phyloP scores from a whole-genome alignment of 2,113 vertebrate species.

The Salminus brasiliensis region DNA sequence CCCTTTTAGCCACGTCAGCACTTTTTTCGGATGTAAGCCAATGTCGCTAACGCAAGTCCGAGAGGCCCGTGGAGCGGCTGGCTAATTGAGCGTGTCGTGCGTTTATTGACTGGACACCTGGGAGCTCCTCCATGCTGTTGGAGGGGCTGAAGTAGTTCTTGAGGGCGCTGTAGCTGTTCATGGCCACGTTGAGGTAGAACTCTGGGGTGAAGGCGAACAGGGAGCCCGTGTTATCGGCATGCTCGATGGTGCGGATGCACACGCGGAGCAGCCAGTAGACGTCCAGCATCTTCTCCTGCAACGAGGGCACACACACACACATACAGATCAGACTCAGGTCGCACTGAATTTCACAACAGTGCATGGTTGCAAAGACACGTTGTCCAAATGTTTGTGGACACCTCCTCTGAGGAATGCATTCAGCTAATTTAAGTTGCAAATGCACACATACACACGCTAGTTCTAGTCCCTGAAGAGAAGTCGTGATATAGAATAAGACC shows the following conservation, averaged over 20 bases:
- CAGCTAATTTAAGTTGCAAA: too few species aligned
- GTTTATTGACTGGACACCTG: slow-evolving; percentile 72
- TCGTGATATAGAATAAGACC: too few species aligned
- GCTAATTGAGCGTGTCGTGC: not conserved
- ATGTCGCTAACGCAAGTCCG: too few species aligned
- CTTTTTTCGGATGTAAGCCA: not conserved
- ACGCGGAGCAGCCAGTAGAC: slow-evolving; percentile 94
- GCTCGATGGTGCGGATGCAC: slow-evolving; percentile 90
- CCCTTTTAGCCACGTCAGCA: not conserved
- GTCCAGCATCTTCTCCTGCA: slow-evolving; percentile 96
- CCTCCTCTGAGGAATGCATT: too few species aligned
- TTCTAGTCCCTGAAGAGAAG: too few species aligned
- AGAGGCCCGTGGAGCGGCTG: not conserved
- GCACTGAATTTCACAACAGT: too few species aligned
- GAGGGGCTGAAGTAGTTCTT: slow-evolving; percentile 98
- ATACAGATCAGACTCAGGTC: not conserved
- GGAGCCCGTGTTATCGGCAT: slow-evolving; percentile 83
- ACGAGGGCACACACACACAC: not conserved
- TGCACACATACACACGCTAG: too few species aligned
- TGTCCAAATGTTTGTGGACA: too few species aligned
- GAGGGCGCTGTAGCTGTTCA: slow-evolving; percentile 97
- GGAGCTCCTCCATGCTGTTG: slow-evolving; percentile 94
- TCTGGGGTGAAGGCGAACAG: slow-evolving; percentile 93
- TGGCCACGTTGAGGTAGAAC: slow-evolving; percentile 97
- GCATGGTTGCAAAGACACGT: too few species aligned